Base-by-base conservation (phyloP, 2,797 vertebrate species). In the Channa striata region DNA sequence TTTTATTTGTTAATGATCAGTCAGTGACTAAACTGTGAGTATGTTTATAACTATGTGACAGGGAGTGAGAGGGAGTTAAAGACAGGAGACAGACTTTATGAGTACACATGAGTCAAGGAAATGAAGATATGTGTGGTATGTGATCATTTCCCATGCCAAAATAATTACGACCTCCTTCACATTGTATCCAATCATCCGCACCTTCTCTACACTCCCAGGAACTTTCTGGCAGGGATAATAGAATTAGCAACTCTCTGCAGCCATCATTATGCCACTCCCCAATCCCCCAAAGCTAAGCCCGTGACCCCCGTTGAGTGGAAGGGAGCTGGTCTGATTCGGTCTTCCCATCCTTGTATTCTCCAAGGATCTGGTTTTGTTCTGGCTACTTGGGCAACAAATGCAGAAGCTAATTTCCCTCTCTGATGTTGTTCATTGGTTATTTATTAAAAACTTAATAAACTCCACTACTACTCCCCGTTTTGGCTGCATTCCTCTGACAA, bases 341-440 rank as follows among this genome's bases (percentile, higher is more conserved):
- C 73, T 81, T 80, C 84, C 78, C 77, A 74, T 81, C 81, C 53
- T 74, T 64, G 54, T 74, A 80, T 89, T 89, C 90, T 86, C 83
- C 36, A 47, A 57, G 72, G 78, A 57, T 72, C 73, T 74, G 72
- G 65, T 81, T 91, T 93, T 90, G 86, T 93, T 86, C 85, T 68
- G 76, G 83, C 82, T 87, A 69, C 87, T 91, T 74, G 0, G 88
- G 85, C 82, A 91, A 90, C 89, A 89, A 87, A 92, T 89, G 90
- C 82, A 71, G 83, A 87, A 90, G 81, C 87, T 83, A 86, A 90
- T 86, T 86, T 83, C 69, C 52, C 61, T 74, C 68, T 89, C 81
- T 89, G 84, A 91, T 84, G 86, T 87, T 80, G 77, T 63, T 84
- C 81, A 68, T 64, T 74, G 69, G 81, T 67, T 76, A 54, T 71